These are phyloP conservation scores for zebrafish (Danio rerio) DNA, from an alignment of 2,113 vertebrate genomes.

Conservation along the genomic window GRCz12tu NC_133195.1:38494001-38494500, in stretches of 20 bases:
- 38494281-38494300: neutral
- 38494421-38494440: constrained; percentile 12
- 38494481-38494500: too few species aligned
- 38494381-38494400: neutral
- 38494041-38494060: too few species aligned
- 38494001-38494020: too few species aligned
- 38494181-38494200: neutral
- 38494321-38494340: neutral
- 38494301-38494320: neutral
- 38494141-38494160: too few species aligned
- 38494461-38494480: neutral
- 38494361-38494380: neutral
- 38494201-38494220: neutral
- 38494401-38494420: neutral
- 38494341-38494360: constrained; percentile 19
- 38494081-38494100: too few species aligned
- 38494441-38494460: neutral
- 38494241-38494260: neutral
- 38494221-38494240: neutral
- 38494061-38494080: too few species aligned
- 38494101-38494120: too few species aligned
- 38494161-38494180: too few species aligned
- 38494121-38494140: too few species aligned
- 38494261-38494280: neutral
- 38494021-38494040: too few species aligned